Evolutionary conservation across 2,113 vertebrate species (phyloP), one percentile per base, ranked within the genome.

Genomic region (Butorides virescens): DNA sequence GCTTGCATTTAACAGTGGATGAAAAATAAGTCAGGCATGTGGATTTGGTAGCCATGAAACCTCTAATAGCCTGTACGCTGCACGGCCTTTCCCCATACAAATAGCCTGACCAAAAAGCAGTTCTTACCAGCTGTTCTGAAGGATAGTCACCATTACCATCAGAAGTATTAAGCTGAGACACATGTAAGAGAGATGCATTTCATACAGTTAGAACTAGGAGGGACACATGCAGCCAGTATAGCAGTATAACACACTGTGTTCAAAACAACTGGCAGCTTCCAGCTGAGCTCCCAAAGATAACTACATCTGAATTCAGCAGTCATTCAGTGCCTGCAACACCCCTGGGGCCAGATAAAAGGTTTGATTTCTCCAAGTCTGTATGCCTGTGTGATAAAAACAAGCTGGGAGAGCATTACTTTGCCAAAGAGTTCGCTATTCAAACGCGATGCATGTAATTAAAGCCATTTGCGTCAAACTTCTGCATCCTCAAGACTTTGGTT

Each of bases 201-300:
- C 37, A 7, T 13, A 18, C 30, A 25, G 16, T 0, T 0, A 83
- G 34, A 30, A 65, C 30, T 0, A 67, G 1, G 12, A 13, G 10
- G 7, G 1, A 11, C 20, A 37, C 11, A 5, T 1, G 2, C 42
- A 59, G 26, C 22, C 52, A 66, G 32, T 32, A 49, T 0, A 55
- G 34, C 47, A 58, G 5, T 6, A 15, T 13, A 78, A 13, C 7
- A 13, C 1, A 42, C 5, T 32, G 4, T 22, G 34, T 52, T 87
- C 77, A 90, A 63, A 74, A 39, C 8, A 74, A 80, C 44, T 19
- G 22, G 13, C 15, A 65, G 21, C 67, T 68, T 68, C 37, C 42
- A 75, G 26, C 29, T 47, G 37, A 70, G 52, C 46, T 37, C 16
- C 56, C n/a, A 42, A 15, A 81, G 44, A 15, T 8, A 61, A 32